Percentiles rank a stretch among this genome's conserved stretches.
phyloP scores from a whole-genome alignment of 1,140 invertebrate genomes.

The Hestina assimilis region DNA sequence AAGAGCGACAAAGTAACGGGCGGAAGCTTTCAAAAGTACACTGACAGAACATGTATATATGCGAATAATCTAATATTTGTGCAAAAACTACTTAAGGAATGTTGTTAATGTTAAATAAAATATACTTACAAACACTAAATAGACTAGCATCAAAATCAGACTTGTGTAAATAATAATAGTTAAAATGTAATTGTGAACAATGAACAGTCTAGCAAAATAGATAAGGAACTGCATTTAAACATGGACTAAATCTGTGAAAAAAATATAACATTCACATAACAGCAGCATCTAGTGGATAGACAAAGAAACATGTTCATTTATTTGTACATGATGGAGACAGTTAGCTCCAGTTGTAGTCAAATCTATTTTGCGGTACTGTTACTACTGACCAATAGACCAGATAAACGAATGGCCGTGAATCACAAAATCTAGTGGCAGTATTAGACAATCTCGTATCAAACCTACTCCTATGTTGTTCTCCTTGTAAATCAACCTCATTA shows the following conservation, averaged over 20 bases:
- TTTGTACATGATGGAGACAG: not conserved
- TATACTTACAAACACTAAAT: slow-evolving; percentile 42
- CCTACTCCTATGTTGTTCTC: too few relatives aligned
- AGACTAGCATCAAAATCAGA: slow-evolving; percentile 66
- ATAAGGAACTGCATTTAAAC: not conserved
- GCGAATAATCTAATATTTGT: slow-evolving; percentile 36
- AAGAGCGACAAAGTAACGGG: slow-evolving; percentile 5
- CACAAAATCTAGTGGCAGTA: slow-evolving; percentile 42
- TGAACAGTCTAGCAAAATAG: slow-evolving; percentile 11
- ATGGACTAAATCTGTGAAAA: not conserved
- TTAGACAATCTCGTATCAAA: slow-evolving; percentile 28
- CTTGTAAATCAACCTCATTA: too few relatives aligned
- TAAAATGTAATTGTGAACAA: not conserved
- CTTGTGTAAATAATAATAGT: slow-evolving; percentile 36
- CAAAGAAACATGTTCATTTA: not conserved
- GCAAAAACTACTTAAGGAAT: slow-evolving; percentile 41
- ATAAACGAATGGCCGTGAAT: slow-evolving; percentile 36
- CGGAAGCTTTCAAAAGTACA: slow-evolving; percentile 11
- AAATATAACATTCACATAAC: not conserved
- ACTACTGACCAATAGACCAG: slow-evolving; percentile 17
- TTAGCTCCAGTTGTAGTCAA: not conserved
- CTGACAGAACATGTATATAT: slow-evolving; percentile 3
- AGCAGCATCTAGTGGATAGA: too few relatives aligned
- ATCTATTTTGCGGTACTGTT: slow-evolving; percentile 15
- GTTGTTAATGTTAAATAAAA: slow-evolving; percentile 11